Evolutionary conservation across 2,888 invertebrate genomes (phyloP).

Genomic region (Parasteatoda lunata): DNA sequence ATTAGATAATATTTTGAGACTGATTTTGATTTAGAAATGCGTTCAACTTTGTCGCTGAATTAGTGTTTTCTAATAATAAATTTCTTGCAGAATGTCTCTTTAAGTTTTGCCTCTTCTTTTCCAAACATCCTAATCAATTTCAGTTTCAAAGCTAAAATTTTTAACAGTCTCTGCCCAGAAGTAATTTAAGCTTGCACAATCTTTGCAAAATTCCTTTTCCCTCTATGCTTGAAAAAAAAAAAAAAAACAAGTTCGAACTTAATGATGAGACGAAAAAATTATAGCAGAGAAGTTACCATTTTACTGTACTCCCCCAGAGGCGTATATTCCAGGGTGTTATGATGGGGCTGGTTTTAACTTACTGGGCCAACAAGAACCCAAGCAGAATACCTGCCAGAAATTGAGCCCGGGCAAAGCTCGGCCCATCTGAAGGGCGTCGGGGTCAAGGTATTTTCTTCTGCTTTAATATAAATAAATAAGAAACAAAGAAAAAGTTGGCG

Average conservation of each 20-base stretch:
- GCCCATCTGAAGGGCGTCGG: conserved; percentile 49
- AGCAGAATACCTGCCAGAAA: not conserved
- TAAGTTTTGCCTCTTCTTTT: too few relatives aligned
- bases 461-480: conserved; percentile 49
- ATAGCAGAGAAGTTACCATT: not conserved
- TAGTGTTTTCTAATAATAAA: too few relatives aligned
- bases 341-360: conserved; percentile 50
- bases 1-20: too few relatives aligned
- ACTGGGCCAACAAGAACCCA: conserved; percentile 34
- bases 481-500: conserved; percentile 15
- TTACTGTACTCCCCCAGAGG: conserved; percentile 31
- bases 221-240: not conserved
- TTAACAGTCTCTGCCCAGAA: too few relatives aligned
- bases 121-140: too few relatives aligned
- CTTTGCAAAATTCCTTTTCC: too few relatives aligned
- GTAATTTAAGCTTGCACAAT: too few relatives aligned
- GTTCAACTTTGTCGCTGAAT: too few relatives aligned
- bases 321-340: conserved; percentile 55
- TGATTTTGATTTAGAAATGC: too few relatives aligned
- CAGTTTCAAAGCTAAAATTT: too few relatives aligned
- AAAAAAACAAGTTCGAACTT: not conserved
- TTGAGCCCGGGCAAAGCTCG: conserved; percentile 58
- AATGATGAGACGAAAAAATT: not conserved
- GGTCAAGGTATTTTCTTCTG: conserved; percentile 60
- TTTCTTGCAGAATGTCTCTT: too few relatives aligned